Conservation (phyloP, 2,888 invertebrate species). For the Brenthis hecate region DNA sequence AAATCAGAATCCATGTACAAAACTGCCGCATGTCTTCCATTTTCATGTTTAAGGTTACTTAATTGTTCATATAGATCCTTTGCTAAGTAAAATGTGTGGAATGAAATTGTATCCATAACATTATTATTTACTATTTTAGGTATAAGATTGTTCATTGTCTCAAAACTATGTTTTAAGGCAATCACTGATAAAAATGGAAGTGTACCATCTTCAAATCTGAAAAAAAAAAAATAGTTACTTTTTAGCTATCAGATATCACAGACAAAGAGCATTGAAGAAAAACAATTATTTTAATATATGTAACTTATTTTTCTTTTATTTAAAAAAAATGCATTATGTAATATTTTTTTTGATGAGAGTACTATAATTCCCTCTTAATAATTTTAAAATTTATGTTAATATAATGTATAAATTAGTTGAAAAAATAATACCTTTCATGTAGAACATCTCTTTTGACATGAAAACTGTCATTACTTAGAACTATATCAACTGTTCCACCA, state of each 20-base stretch:
- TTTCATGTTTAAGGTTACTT: constrained; percentile 85
- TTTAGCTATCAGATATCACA: too few relatives aligned
- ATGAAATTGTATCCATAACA: constrained; percentile 84
- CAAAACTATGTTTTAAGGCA: constrained; percentile 91
- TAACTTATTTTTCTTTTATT: too few relatives aligned
- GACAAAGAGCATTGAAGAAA: too few relatives aligned
- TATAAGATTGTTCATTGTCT: constrained; percentile 72
- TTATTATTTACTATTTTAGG: constrained; percentile 73
- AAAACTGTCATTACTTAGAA: constrained; percentile 86
- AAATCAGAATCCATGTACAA: constrained; percentile 90
- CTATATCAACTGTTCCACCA: constrained; percentile 95
- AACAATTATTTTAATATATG: too few relatives aligned
- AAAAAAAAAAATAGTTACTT: constrained; percentile 35
- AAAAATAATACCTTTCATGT: constrained; percentile 84
- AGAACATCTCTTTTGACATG: constrained; percentile 87
- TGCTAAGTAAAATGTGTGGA: constrained; percentile 89
- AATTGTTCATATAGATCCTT: constrained; percentile 87
- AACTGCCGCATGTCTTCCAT: constrained; percentile 85
- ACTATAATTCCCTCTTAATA: too few relatives aligned
- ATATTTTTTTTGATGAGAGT: too few relatives aligned
- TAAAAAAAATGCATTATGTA: too few relatives aligned
- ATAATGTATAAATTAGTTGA: not conserved
- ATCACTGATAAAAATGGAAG: constrained; percentile 92
- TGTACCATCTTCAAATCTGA: constrained; percentile 97
- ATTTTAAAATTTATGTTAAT: not conserved